Percentiles rank a stretch among this genome's conserved stretches.
Conservation (phyloP, 2,888 invertebrate genomes). For the Caenorhabditis zanzibari region DNA sequence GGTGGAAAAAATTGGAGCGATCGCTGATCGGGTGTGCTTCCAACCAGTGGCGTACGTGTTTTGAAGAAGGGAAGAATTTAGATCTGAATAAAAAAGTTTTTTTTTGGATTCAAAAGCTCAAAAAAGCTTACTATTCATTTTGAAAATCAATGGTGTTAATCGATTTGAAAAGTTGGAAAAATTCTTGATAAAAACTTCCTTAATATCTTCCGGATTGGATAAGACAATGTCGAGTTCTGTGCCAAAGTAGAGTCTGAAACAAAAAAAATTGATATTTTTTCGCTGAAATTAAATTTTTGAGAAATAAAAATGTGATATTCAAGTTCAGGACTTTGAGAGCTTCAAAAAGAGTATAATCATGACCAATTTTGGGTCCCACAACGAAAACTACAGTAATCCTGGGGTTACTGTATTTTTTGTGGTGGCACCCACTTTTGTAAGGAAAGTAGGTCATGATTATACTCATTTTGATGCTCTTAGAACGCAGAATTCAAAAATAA, state of each 20-base stretch:
- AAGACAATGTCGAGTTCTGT: constrained; percentile 67
- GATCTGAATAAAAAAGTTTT: constrained; percentile 18
- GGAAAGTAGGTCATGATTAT: neutral
- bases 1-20: constrained; percentile 56
- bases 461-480: neutral
- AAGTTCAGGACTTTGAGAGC: neutral
- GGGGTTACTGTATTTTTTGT: constrained; percentile 6
- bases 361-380: neutral
- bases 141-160: constrained; percentile 61
- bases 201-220: constrained; percentile 73
- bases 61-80: constrained; percentile 37
- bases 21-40: constrained; percentile 46
- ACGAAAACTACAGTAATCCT: neutral
- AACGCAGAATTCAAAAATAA: neutral
- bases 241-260: constrained; percentile 71
- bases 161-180: constrained; percentile 78
- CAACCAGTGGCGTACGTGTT: constrained; percentile 45
- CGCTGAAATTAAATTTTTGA: neutral
- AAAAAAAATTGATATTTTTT: too few relatives aligned
- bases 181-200: constrained; percentile 78
- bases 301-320: neutral
- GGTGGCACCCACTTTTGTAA: too few relatives aligned
- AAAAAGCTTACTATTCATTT: constrained; percentile 47
- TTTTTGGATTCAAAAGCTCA: neutral
- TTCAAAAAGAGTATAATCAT: neutral